Evolutionary conservation across 2,113 vertebrate genomes (phyloP).

Genomic region (Pseudorhombus dupliciocellatus): DNA sequence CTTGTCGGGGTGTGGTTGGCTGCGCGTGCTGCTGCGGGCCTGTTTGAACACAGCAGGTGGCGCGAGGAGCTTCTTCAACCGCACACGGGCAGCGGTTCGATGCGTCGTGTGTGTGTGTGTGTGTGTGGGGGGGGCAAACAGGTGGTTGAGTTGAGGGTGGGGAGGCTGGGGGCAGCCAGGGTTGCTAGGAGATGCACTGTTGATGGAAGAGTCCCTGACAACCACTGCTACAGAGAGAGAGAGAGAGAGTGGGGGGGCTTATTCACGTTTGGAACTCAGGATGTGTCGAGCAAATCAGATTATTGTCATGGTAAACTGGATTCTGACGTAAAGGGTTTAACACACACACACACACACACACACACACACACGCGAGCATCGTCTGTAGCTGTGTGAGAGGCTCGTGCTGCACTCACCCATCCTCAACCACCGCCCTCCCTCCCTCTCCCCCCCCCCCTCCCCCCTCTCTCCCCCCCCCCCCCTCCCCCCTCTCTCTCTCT

Average conservation of each 20-base stretch:
- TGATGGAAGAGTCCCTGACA: constrained; percentile 14
- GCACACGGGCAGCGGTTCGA: background rate
- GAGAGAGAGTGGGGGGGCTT: background rate
- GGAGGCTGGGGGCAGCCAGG: background rate
- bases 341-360: background rate
- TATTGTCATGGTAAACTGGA: constrained; percentile 71
- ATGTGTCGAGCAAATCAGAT: constrained; percentile 73
- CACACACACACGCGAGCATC: constrained; percentile 36
- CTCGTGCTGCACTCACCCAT: constrained; percentile 7
- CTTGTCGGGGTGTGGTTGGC: constrained; percentile 59
- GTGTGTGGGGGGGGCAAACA: constrained; percentile 35
- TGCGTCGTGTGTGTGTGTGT: constrained; percentile 1
- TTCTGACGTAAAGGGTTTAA: constrained; percentile 80
- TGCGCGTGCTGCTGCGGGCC: constrained; percentile 10
- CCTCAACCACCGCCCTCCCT: background rate
- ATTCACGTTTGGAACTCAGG: constrained; percentile 22
- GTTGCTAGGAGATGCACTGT: constrained; percentile 17
- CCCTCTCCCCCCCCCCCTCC: background rate
- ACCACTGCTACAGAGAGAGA: background rate
- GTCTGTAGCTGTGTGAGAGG: constrained; percentile 14
- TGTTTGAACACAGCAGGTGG: constrained; percentile 1
- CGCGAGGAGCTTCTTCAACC: background rate
- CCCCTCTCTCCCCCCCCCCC: background rate
- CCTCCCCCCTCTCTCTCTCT: background rate
- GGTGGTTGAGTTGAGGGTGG: constrained; percentile 47